phyloP scores from a whole-genome alignment of 30 jellyfish, hydroid and myxozoan species.

The Hydractinia echinata region DNA sequence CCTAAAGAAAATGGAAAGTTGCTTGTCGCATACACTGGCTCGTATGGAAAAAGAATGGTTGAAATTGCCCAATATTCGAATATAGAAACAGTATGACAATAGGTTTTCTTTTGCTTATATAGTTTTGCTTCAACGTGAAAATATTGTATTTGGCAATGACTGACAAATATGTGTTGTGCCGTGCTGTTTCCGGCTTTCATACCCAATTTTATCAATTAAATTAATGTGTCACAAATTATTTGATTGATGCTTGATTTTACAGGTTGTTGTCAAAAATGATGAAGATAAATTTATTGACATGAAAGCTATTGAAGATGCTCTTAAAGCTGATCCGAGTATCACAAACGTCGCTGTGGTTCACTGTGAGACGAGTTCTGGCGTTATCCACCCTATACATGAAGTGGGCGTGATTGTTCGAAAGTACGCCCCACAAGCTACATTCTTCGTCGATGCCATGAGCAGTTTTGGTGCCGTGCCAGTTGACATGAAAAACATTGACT shows the following conservation, averaged over 20 bases:
- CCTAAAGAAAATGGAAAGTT: constrained; percentile 66
- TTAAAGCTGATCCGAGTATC: constrained; percentile 48
- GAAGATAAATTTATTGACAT: constrained; percentile 67
- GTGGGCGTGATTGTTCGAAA: constrained; percentile 66
- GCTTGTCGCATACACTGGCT: constrained; percentile 61
- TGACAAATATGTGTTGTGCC: too few species aligned
- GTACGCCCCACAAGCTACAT: constrained; percentile 60
- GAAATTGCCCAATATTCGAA: constrained; percentile 62
- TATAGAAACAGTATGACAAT: constrained; percentile 43
- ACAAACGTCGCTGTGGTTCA: constrained; percentile 96
- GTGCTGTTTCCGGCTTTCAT: too few species aligned
- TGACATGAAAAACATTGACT: constrained; percentile 62
- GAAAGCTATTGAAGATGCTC: constrained; percentile 38
- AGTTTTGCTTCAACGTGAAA: too few species aligned
- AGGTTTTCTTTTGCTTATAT: too few species aligned
- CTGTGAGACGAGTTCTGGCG: constrained; percentile 97
- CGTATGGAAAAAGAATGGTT: constrained; percentile 79
- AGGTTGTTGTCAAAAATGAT: constrained; percentile 66
- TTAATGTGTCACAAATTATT: too few species aligned
- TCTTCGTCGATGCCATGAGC: constrained; percentile 98
- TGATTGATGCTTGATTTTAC: background rate
- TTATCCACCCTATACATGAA: constrained; percentile 88
- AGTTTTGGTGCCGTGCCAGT: constrained; percentile 94
- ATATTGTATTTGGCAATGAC: too few species aligned
- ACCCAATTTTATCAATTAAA: too few species aligned